These are phyloP conservation scores for Zaprionus lachaisei DNA, from an alignment of 1,140 invertebrate genomes.

Conservation along the genomic window DNA sequence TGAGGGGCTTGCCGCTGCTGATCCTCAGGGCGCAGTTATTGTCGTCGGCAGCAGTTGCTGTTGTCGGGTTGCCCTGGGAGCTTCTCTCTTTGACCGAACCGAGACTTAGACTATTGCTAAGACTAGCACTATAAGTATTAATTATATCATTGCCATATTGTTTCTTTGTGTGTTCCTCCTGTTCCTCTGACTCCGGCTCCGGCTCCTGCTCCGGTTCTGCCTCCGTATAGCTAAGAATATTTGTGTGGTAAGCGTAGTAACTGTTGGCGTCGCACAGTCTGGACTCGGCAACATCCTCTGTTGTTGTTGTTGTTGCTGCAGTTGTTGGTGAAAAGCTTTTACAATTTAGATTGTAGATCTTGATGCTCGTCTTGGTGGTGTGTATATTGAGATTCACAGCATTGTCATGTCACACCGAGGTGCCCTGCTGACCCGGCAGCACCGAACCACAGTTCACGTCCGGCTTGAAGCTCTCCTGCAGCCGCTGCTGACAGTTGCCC, in stretches of 20 bases:
- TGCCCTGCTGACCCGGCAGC: conserved; percentile 82
- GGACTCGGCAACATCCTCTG: conserved; percentile 13
- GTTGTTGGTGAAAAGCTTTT: conserved; percentile 81
- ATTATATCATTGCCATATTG: conserved; percentile 66
- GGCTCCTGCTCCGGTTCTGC: conserved; percentile 15
- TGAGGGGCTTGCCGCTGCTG: conserved; percentile 81
- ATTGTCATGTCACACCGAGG: conserved; percentile 84
- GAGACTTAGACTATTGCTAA: conserved; percentile 68
- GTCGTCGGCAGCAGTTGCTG: conserved; percentile 77
- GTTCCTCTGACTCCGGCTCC: conserved; percentile 4
- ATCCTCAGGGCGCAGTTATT: conserved; percentile 77
- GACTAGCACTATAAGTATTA: conserved; percentile 57
- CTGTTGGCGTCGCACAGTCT: conserved; percentile 55
- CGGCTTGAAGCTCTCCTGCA: conserved; percentile 70
- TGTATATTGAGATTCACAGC: conserved; percentile 70
- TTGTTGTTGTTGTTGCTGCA: conserved; percentile 50
- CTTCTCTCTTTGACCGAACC: conserved; percentile 56
- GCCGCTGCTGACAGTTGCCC: conserved; percentile 85
- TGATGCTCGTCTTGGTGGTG: conserved; percentile 63
- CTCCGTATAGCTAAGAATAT: conserved; percentile 69
- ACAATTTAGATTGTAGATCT: conserved; percentile 70
- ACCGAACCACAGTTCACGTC: conserved; percentile 68
- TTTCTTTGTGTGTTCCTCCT: conserved; percentile 17
- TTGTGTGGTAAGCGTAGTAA: conserved; percentile 78
- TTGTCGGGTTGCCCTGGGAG: conserved; percentile 41